Percentiles rank a stretch among this genome's conserved stretches.
phyloP scores from a whole-genome alignment of 2,797 vertebrate genomes.

The Neostethus bicornis region DNA sequence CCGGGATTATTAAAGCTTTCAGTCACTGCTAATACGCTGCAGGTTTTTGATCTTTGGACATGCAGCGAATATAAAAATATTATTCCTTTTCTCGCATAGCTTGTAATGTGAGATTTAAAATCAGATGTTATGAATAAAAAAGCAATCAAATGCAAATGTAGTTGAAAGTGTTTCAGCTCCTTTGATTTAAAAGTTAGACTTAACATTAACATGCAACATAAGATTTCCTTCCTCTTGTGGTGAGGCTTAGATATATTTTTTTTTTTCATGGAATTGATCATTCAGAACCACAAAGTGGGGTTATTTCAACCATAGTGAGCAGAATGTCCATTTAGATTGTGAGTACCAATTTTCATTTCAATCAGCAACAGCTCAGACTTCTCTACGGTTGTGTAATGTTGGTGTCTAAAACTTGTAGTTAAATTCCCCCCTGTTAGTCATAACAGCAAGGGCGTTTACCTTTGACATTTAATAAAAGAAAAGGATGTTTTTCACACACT shows the following conservation, averaged over 20 bases:
- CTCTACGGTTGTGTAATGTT: not conserved
- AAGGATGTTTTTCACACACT: not conserved
- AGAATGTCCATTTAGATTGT: not conserved
- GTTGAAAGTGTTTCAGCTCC: not conserved
- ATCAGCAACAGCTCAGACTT: not conserved
- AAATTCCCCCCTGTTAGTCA: not conserved
- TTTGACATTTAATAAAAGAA: not conserved
- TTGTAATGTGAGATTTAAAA: not conserved
- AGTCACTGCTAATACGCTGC: conserved; percentile 12
- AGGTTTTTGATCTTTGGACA: conserved; percentile 30
- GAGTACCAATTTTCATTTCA: not conserved
- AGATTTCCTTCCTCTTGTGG: not conserved
- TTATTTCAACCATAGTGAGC: not conserved
- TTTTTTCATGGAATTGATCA: not conserved
- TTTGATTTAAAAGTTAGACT: not conserved
- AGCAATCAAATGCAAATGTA: not conserved
- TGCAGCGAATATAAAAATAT: conserved; percentile 7
- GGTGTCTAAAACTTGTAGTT: not conserved
- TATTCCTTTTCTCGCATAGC: not conserved
- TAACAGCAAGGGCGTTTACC: not conserved
- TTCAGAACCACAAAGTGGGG: not conserved
- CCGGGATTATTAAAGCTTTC: conserved; percentile 37
- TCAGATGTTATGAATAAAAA: not conserved
- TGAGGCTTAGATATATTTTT: not conserved
- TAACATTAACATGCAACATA: not conserved